Percentiles rank a stretch among this genome's conserved stretches.
Evolutionary conservation across 2,888 invertebrate genomes (phyloP).

Genomic region (Drosophila nr. perissopoda): DNA sequence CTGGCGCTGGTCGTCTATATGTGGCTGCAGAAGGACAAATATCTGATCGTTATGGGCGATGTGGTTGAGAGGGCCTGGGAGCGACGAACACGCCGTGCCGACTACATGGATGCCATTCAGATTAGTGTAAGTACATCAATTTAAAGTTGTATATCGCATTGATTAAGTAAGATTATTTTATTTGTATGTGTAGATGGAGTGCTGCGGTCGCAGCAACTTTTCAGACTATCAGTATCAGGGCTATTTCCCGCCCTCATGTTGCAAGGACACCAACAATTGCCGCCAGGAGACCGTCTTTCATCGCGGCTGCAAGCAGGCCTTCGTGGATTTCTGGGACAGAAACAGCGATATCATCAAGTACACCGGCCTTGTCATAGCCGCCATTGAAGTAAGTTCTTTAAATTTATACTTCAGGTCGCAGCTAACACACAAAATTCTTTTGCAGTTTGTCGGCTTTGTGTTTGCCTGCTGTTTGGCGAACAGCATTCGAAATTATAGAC

Average conservation of each 20-base stretch:
- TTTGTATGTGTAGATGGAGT: conserved; percentile 72
- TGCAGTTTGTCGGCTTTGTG: conserved; percentile 90
- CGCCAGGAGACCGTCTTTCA: conserved; percentile 73
- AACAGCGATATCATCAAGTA: conserved; percentile 87
- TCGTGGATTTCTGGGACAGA: conserved; percentile 85
- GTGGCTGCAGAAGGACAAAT: conserved; percentile 88
- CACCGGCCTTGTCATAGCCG: conserved; percentile 89
- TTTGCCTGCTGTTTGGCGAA: conserved; percentile 95
- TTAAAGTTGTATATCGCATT: not conserved
- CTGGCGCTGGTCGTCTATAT: conserved; percentile 90
- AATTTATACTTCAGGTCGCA: not conserved
- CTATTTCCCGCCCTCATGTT: conserved; percentile 81
- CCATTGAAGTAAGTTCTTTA: conserved; percentile 87
- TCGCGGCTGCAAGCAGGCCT: conserved; percentile 79
- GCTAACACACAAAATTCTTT: conserved; percentile 2
- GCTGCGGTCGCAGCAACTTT: conserved; percentile 81
- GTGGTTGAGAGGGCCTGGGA: conserved; percentile 86
- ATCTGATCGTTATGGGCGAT: conserved; percentile 86
- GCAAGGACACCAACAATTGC: conserved; percentile 78
- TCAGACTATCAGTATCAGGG: conserved; percentile 81
- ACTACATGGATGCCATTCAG: conserved; percentile 83
- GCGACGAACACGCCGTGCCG: conserved; percentile 78
- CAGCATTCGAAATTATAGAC: conserved; percentile 93
- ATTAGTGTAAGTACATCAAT: conserved; percentile 74
- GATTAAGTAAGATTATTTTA: not conserved